Percentiles rank a stretch among this genome's conserved stretches.
Evolutionary conservation across 2,888 invertebrate genomes (phyloP).

Genomic region (Dromius quadrimaculatus): DNA sequence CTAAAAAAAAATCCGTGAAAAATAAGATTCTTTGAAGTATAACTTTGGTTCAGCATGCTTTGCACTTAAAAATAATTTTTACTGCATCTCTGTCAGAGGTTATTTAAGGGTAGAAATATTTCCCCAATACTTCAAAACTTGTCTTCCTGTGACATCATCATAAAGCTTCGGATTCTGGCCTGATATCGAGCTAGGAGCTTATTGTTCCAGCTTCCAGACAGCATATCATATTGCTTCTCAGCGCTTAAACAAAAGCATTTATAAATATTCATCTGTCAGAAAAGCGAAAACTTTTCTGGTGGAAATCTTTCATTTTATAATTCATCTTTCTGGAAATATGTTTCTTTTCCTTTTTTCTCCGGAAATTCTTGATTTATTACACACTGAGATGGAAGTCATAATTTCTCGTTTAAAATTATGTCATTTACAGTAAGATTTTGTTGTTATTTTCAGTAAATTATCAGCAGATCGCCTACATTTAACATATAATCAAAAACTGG

Average conservation of each 20-base stretch:
- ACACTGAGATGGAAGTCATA: slow-evolving; percentile 8
- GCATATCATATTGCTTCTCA: slow-evolving; percentile 8
- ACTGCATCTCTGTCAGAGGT: too few species aligned
- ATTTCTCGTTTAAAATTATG: slow-evolving; percentile 11
- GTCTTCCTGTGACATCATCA: slow-evolving; percentile 2
- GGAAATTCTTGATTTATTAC: slow-evolving; percentile 24
- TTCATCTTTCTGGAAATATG: slow-evolving; percentile 19
- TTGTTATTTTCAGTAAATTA: slow-evolving; percentile 11
- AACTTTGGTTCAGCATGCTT: too few species aligned
- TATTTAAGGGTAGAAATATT: too few species aligned
- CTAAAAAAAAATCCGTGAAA: too few species aligned
- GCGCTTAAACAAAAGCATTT: slow-evolving; percentile 31
- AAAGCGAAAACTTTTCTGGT: slow-evolving; percentile 6
- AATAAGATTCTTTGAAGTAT: too few species aligned
- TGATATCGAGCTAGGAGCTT: slow-evolving; percentile 7
- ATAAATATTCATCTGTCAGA: slow-evolving; percentile 34
- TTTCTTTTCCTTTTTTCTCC: slow-evolving; percentile 24
- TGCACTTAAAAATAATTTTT: too few species aligned
- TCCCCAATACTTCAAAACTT: too few species aligned
- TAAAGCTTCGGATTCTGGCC: neutral
- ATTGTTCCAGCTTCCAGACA: slow-evolving; percentile 1
- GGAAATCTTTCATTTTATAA: slow-evolving; percentile 28
- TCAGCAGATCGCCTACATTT: too few species aligned
- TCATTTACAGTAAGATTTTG: slow-evolving; percentile 2
- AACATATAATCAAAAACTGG: too few species aligned